Evolutionary conservation across 2,888 invertebrate genomes (phyloP).

Genomic region (Volucella inanis): DNA sequence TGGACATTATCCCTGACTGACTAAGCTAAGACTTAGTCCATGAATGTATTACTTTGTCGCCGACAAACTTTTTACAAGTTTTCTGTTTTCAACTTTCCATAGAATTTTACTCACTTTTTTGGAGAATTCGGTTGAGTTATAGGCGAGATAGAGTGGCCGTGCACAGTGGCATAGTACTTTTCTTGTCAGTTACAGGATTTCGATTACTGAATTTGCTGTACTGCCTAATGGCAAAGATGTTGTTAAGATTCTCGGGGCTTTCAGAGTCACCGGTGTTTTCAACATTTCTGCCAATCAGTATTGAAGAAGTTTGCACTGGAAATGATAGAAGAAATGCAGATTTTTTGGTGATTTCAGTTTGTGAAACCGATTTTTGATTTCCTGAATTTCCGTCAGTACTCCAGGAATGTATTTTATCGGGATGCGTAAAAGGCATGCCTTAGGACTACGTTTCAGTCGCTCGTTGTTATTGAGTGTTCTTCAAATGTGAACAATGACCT

Average conservation of each 20-base stretch:
- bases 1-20: neutral
- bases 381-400: neutral
- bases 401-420: slow-evolving; percentile 21
- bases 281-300: slow-evolving; percentile 83
- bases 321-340: slow-evolving; percentile 87
- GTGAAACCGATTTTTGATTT: slow-evolving; percentile 79
- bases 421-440: slow-evolving; percentile 56
- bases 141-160: slow-evolving; percentile 43
- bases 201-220: slow-evolving; percentile 74
- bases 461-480: slow-evolving; percentile 13
- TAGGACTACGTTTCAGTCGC: slow-evolving; percentile 3
- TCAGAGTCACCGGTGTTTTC: slow-evolving; percentile 78
- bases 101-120: slow-evolving; percentile 13
- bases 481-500: slow-evolving; percentile 31
- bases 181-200: slow-evolving; percentile 42
- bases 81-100: slow-evolving; percentile 2
- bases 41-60: slow-evolving; percentile 29
- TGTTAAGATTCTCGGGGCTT: slow-evolving; percentile 74
- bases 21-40: slow-evolving; percentile 48
- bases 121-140: slow-evolving; percentile 58
- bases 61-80: neutral
- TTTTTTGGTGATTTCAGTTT: slow-evolving; percentile 86
- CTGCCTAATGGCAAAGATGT: slow-evolving; percentile 75
- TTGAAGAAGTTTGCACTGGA: slow-evolving; percentile 85
- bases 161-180: slow-evolving; percentile 13